Evolutionary conservation across 2,797 vertebrate species (phyloP).

Genomic region (Acanthopagrus latus): DNA sequence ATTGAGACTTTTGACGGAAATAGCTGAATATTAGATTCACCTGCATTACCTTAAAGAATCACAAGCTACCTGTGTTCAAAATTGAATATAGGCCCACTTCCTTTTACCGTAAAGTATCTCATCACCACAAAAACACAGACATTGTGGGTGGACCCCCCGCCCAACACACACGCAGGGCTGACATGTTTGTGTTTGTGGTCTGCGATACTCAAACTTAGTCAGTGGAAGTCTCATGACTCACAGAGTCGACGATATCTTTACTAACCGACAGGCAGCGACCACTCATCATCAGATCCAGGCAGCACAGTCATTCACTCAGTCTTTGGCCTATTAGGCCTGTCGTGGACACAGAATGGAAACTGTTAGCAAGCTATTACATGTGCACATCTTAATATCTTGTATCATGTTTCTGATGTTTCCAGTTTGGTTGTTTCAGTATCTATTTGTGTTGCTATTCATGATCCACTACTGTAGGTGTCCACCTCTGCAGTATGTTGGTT

Average conservation of each 20-base stretch:
- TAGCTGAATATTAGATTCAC: not conserved
- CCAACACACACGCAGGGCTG: not conserved
- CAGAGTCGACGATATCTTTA: not conserved
- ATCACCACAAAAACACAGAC: conserved; percentile 49
- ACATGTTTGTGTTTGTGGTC: conserved; percentile 8
- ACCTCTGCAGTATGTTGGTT: not conserved
- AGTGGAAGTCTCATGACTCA: conserved; percentile 68
- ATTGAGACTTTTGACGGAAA: not conserved
- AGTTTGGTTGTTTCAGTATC: not conserved
- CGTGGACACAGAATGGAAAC: conserved; percentile 36
- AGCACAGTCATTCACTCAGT: conserved; percentile 4
- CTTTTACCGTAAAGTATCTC: conserved; percentile 38
- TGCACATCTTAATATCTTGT: not conserved
- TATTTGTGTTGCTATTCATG: not conserved
- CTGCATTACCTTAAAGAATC: not conserved
- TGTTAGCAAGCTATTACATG: conserved; percentile 35
- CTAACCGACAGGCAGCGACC: conserved; percentile 23
- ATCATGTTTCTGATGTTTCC: conserved; percentile 9
- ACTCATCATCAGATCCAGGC: conserved; percentile 38
- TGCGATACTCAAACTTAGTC: conserved; percentile 33
- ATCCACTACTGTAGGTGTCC: not conserved
- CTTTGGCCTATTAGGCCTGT: not conserved
- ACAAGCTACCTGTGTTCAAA: not conserved
- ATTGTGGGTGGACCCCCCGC: conserved; percentile 38
- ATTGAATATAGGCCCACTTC: conserved; percentile 20